phyloP scores from a whole-genome alignment of 2,113 vertebrate species.

The Atractosteus spatula region DNA sequence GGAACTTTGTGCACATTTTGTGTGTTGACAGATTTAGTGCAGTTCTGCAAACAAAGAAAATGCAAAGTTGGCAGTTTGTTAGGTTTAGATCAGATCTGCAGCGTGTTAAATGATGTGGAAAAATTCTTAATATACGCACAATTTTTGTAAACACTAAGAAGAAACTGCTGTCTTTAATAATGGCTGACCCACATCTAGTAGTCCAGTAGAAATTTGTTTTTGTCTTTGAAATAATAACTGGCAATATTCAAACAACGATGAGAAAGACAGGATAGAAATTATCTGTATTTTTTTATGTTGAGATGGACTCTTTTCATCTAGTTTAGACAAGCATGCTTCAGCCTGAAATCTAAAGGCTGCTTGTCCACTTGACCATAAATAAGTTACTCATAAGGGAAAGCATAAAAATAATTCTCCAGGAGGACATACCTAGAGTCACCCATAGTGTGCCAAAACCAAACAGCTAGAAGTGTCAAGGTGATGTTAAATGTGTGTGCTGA shows the following conservation, averaged over 20 bases:
- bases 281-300: background rate
- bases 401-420: no score
- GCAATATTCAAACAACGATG: constrained; percentile 1
- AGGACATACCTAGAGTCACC: no score
- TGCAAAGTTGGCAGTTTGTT: constrained; percentile 18
- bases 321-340: no score
- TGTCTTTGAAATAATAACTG: background rate
- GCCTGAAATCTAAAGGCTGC: no score
- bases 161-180: background rate
- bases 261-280: background rate
- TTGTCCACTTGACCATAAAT: no score
- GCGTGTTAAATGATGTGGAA: constrained; percentile 4
- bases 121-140: background rate
- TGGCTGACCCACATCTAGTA: background rate
- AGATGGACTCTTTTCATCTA: background rate
- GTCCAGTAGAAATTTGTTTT: background rate
- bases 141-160: constrained; percentile 12
- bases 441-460: no score
- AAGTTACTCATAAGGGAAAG: no score
- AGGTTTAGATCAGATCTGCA: constrained; percentile 5
- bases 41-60: constrained; percentile 17
- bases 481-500: no score
- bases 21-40: constrained; percentile 13
- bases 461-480: no score
- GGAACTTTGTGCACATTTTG: background rate